Percentiles rank a stretch among this genome's conserved stretches.
Evolutionary conservation across 2,113 vertebrate species (phyloP).

Genomic region (Onychostoma macrolepis): DNA sequence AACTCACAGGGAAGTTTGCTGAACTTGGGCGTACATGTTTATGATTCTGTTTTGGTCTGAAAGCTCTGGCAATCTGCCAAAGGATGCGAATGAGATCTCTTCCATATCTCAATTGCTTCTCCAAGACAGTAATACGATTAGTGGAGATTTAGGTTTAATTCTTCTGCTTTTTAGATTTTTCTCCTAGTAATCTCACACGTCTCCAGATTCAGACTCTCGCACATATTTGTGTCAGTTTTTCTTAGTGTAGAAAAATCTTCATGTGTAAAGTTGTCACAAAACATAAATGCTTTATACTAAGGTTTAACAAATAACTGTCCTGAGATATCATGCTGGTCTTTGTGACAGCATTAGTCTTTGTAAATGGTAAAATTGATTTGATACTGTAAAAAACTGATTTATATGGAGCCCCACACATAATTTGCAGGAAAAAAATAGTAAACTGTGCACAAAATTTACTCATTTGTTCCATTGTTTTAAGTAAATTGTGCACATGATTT

Average conservation of each 20-base stretch:
- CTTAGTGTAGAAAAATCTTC: background rate
- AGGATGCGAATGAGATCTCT: background rate
- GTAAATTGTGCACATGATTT: no score
- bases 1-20: constrained; percentile 42
- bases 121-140: background rate
- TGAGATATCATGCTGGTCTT: background rate
- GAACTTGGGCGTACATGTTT: constrained; percentile 6
- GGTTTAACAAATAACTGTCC: background rate
- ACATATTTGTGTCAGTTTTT: background rate
- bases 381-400: background rate
- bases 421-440: no score
- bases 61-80: background rate
- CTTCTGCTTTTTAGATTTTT: background rate
- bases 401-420: no score
- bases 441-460: no score
- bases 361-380: background rate
- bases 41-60: background rate
- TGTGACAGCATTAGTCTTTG: background rate
- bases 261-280: background rate
- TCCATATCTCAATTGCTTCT: background rate
- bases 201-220: background rate
- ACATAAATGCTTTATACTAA: background rate
- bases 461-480: no score
- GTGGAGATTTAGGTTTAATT: background rate
- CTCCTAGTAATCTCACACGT: background rate